Conservation (phyloP, 1,140 invertebrate genomes). For the Drosophila obscura region DNA sequence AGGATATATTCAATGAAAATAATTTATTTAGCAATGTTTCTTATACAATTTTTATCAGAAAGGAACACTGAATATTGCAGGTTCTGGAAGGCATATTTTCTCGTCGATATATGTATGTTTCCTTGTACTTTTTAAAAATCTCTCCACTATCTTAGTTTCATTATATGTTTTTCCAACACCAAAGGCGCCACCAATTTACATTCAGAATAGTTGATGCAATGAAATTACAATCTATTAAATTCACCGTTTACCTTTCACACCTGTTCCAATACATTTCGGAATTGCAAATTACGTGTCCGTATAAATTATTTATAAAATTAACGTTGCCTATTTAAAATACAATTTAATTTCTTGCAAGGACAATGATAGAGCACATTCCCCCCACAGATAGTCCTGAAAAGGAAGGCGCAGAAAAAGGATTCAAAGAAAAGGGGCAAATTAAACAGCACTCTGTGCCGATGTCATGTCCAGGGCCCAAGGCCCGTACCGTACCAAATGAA, state of each 20-base stretch:
- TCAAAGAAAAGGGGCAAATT: conserved; percentile 16
- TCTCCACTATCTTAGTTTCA: no score
- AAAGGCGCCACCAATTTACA: not conserved
- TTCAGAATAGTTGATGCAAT: conserved; percentile 12
- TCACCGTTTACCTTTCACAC: conserved; percentile 23
- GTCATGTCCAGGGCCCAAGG: not conserved
- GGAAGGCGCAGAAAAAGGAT: conserved; percentile 17
- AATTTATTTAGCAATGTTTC: not conserved
- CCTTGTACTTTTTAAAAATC: no score
- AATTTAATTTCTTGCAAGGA: conserved; percentile 50
- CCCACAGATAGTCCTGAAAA: not conserved
- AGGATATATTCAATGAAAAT: no score
- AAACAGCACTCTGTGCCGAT: no score
- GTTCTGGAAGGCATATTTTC: no score
- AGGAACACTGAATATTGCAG: no score
- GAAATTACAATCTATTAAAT: conserved; percentile 12
- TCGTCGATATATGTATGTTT: no score
- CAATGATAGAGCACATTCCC: conserved; percentile 45
- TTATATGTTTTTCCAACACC: not conserved
- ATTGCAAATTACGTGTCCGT: conserved; percentile 42
- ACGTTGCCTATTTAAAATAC: conserved; percentile 49
- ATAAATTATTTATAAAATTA: conserved; percentile 59
- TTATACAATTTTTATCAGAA: not conserved
- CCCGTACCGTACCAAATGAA: conserved; percentile 54
- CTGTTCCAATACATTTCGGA: conserved; percentile 21